Conservation (phyloP, 1,140 invertebrate species). For the Drosophila carrolli region DNA sequence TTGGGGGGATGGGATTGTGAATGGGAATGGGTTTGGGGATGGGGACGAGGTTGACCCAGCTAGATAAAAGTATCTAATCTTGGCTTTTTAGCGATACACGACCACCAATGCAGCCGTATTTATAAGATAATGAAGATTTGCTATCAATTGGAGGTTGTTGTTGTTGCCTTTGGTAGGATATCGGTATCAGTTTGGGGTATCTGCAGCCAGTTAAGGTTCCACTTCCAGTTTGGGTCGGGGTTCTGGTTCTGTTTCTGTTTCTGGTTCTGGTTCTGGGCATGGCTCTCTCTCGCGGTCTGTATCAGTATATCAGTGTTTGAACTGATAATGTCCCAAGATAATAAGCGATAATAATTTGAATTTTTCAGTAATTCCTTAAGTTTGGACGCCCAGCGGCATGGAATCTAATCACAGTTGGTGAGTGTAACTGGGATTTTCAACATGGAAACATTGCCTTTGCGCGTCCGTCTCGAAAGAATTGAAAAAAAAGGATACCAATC, state of each 20-base stretch:
- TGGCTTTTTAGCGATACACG: slow-evolving; percentile 78
- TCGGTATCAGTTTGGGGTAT: slow-evolving; percentile 77
- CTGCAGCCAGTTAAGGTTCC: slow-evolving; percentile 41
- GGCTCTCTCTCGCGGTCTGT: slow-evolving; percentile 52
- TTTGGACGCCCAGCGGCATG: slow-evolving; percentile 74
- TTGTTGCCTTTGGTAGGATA: slow-evolving; percentile 53
- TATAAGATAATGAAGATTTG: slow-evolving; percentile 85
- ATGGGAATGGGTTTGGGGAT: not conserved
- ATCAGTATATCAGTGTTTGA: slow-evolving; percentile 84
- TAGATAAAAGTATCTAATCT: slow-evolving; percentile 85
- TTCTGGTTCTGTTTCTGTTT: slow-evolving; percentile 4
- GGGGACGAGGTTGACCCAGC: slow-evolving; percentile 70
- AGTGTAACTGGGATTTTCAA: slow-evolving; percentile 84
- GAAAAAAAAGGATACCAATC: not conserved
- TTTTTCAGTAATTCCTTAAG: slow-evolving; percentile 84
- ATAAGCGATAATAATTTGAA: slow-evolving; percentile 85
- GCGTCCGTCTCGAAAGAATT: slow-evolving; percentile 12
- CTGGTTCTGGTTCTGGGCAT: slow-evolving; percentile 9
- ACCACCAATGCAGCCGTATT: slow-evolving; percentile 63
- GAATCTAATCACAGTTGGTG: slow-evolving; percentile 84
- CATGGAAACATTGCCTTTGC: slow-evolving; percentile 71
- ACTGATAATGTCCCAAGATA: slow-evolving; percentile 85
- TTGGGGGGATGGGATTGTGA: slow-evolving; percentile 24
- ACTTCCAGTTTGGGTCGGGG: slow-evolving; percentile 21
- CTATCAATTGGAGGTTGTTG: slow-evolving; percentile 74